Conservation (phyloP, 2,888 invertebrate genomes). For the Xanthorhoe spadicearia region DNA sequence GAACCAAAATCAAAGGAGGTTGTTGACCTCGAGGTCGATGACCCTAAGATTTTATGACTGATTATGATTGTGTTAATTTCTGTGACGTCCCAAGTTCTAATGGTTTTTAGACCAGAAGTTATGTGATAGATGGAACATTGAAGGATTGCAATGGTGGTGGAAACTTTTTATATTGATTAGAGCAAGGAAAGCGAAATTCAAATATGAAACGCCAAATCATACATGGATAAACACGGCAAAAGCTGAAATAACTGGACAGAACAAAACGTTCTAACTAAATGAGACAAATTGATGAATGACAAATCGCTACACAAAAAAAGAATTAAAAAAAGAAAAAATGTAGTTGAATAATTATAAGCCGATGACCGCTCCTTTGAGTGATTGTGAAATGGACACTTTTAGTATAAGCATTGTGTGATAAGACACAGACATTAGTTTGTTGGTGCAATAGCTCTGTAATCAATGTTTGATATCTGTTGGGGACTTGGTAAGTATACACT, state of each 20-base stretch:
- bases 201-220: slow-evolving; percentile 13
- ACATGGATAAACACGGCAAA: slow-evolving; percentile 7
- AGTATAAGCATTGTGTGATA: slow-evolving; percentile 36
- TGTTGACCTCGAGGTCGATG: slow-evolving; percentile 14
- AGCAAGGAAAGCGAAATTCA: not conserved
- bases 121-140: slow-evolving; percentile 14
- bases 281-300: slow-evolving; percentile 6
- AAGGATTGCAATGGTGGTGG: not conserved
- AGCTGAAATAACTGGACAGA: slow-evolving; percentile 13
- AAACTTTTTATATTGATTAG: slow-evolving; percentile 2
- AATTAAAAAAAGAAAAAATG: slow-evolving; percentile 11
- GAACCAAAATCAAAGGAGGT: slow-evolving; percentile 10
- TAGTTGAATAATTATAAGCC: slow-evolving; percentile 12
- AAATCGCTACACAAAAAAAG: slow-evolving; percentile 12
- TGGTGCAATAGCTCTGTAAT: slow-evolving; percentile 33
- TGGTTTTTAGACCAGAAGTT: slow-evolving; percentile 23
- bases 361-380: not conserved
- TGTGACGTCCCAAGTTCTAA: slow-evolving; percentile 26
- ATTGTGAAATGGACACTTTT: slow-evolving; percentile 31
- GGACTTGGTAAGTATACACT: slow-evolving; percentile 31
- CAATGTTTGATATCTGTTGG: slow-evolving; percentile 23
- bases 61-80: slow-evolving; percentile 22
- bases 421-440: slow-evolving; percentile 30
- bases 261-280: slow-evolving; percentile 21
- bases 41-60: slow-evolving; percentile 7